Base-by-base conservation (phyloP, 2,797 vertebrate genomes). In the Sebastes matsubarae region DNA sequence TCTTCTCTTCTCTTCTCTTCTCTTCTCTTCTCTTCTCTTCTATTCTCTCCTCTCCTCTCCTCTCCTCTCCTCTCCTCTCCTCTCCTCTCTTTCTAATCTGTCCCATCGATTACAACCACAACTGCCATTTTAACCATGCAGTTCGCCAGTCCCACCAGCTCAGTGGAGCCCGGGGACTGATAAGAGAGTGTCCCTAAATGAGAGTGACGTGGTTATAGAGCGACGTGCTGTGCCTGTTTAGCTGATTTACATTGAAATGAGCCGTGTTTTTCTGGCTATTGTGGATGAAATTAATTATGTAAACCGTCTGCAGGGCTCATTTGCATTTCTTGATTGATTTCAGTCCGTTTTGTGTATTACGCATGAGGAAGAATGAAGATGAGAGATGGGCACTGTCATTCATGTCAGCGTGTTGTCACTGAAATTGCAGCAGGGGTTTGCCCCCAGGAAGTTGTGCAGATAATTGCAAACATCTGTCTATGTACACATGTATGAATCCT, bases 321-420 rank as follows among this genome's bases (percentile, higher is more conserved):
- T 93, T 93, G 91, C 92, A 94, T 92, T 87, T 86, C 77, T 70
- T 92, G 88, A 93, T 92, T 90, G 89, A 92, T 94, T 92, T 91
- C 12, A 5, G 72, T 75, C 34, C 2, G 9, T 90, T 81, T 73
- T 71, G 27, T 76, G 67, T 69, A 36, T 79, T 87, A 63, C 22
- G 9, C 72, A 27, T 77, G 73, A 86, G 27, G 63, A 63, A 66
- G 80, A 84, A 38, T 54, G n/a, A 88, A 73, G 79, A 88, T 85
- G 82, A 83, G 63, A 78, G 84, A 89, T 81, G 77, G 68, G 77
- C 76, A 58, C 75, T 86, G 77, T 90, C 83, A 76, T 79, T 87
- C 73, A 74, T 81, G 75, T 87, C 80, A 67, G 76, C 38, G 5
- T 84, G 67, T 55, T 81, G 67, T 88, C 71, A 79, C 38, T 82